Evolutionary conservation across 2,113 vertebrate species (phyloP).

Genomic region (Todiramphus chloris): DNA sequence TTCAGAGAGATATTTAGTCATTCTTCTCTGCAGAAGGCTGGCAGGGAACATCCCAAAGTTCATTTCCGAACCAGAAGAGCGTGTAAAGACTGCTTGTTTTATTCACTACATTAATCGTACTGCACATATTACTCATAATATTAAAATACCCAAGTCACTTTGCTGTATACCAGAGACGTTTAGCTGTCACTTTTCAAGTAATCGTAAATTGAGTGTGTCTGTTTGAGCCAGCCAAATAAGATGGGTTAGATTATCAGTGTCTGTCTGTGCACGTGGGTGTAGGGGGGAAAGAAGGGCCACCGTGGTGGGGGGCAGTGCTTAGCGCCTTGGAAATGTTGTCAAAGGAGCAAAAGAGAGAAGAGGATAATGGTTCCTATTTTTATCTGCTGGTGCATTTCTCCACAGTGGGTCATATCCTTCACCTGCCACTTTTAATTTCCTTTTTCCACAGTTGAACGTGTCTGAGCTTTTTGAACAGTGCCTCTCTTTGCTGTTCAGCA

Average conservation of each 20-base stretch:
- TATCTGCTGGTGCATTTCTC: not conserved
- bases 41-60: slow-evolving; percentile 16
- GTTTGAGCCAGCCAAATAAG: slow-evolving; percentile 18
- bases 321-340: not conserved
- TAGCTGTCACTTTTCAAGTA: slow-evolving; percentile 33
- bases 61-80: slow-evolving; percentile 30
- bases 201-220: not conserved
- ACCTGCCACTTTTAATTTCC: not conserved
- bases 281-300: not conserved
- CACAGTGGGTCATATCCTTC: not conserved
- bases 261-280: not conserved
- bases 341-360: not conserved
- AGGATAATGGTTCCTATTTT: not conserved
- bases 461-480: not conserved
- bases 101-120: slow-evolving; percentile 21
- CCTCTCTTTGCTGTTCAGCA: not conserved
- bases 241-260: not conserved
- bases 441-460: not conserved
- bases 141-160: not conserved
- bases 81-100: slow-evolving; percentile 26
- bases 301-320: accelerated
- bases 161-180: not conserved
- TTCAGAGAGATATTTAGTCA: not conserved
- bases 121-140: slow-evolving; percentile 26
- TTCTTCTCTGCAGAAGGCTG: not conserved